Base-by-base conservation (phyloP, 2,888 invertebrate species). In the Chloromyia formosa region DNA sequence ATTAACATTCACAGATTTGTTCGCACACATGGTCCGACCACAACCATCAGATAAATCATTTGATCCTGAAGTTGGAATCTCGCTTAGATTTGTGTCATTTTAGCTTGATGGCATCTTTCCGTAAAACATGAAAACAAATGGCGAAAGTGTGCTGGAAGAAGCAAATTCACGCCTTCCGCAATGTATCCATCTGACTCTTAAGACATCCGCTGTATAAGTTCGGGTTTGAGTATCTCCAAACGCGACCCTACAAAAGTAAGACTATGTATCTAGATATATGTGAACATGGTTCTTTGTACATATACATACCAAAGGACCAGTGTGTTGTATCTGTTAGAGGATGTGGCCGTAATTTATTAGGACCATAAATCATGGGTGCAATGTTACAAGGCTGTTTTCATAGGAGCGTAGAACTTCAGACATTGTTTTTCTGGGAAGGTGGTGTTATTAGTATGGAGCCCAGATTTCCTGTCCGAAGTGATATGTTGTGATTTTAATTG, bases 281-380 rank as follows among this genome's bases (percentile, higher is more conserved):
- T 40, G 40, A 12, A 18, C 14, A 40, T 60, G 60, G n/a, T n/a
- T n/a, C n/a, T n/a, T n/a, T 23, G 35, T 40, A 62, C 7, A 62
- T 23, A 62, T 18, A 40, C 18, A 9, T 9, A 27, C 62, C 23
- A 40, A 27, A 62, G 62, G 22, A 60, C 60, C 16, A 14, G 16
- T 62, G 16, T 40, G 9, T n/a, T n/a, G 20, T 49, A 66, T 18
- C 58, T 40, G 71, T 56, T 56, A 20, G 20, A 58, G 71, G 71
- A 71, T 71, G 27, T 71, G 35, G 40, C 71, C 20, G 71, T 71
- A 71, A 71, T 71, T 71, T 71, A 71, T 71, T 71, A 58, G 56
- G 27, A 20, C 40, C 58, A 71, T 71, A 71, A 71, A 71, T 71
- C 71, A 71, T 58, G 71, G 40, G 35, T 71, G 42, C 58, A 71